Base-by-base conservation (phyloP, 2,888 invertebrate genomes). In the Lithophane socia region DNA sequence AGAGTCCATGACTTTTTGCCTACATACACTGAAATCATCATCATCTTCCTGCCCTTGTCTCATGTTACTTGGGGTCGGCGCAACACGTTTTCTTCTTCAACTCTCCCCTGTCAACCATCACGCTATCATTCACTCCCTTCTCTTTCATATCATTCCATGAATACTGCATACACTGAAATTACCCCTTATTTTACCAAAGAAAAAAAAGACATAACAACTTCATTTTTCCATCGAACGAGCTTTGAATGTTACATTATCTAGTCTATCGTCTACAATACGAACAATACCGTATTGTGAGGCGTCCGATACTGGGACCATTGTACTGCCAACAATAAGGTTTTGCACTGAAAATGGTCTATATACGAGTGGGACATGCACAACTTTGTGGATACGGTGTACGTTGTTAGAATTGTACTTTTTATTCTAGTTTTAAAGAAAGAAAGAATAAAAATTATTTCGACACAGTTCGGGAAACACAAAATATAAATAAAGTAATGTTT, bases 261-360 rank as follows among this genome's bases (percentile, higher is more conserved):
- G 72, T 85, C 79, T 78, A 74, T 77, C 75, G 75, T 73, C 65
- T 61, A 82, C 87, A 87, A 81, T 71, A 74, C 80, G 89, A 88
- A 87, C 87, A 87, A 87, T 85, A 67, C 79, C 0, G 79, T 77
- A 88, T 87, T 87, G 87, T 87, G 79, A 77, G 42, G 56, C 73
- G 65, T 47, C 81, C 83, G 86, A 87, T 87, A 88, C 89, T 54
- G 44, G 52, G 29, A 80, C 79, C 47, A 87, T 87, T 87, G 87
- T 87, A 87, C 64, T 79, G 47, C 29, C 63, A 83, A 87, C 87
- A 87, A 88, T 87, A 87, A 87, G 87, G 85, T 87, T 88, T 73
- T 79, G 85, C 85, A 79, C 86, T 80, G 83, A 85, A 87, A 87
- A 83, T 88, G 82, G 71, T 82, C 82, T 74, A 83, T 72, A 77